phyloP scores from a whole-genome alignment of 2,113 vertebrate species.

The Labeo rohita region DNA sequence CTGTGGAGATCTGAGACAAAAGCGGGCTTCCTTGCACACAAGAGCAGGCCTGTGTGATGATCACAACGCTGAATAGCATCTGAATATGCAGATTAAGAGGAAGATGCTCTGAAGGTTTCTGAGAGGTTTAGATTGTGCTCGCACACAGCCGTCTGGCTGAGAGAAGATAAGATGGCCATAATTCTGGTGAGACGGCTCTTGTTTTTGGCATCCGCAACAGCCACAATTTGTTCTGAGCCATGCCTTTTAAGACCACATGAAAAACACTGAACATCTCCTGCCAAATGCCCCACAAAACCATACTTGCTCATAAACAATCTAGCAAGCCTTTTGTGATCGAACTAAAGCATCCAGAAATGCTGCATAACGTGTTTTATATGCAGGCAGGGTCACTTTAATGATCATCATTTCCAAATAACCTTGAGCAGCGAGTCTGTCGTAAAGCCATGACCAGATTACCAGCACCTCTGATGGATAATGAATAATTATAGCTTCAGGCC shows the following conservation, averaged over 20 bases:
- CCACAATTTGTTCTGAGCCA: constrained; percentile 26
- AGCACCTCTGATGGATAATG: constrained; percentile 28
- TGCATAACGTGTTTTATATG: constrained; percentile 7
- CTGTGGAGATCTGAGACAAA: constrained; percentile 34
- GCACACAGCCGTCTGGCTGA: constrained; percentile 46
- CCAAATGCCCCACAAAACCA: constrained; percentile 11
- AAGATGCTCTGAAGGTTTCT: constrained; percentile 43
- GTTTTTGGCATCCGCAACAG: constrained; percentile 25
- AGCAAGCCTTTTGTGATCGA: background rate
- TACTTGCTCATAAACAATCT: constrained; percentile 13
- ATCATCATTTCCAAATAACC: constrained; percentile 22
- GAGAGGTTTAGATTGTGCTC: constrained; percentile 32
- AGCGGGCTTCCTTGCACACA: constrained; percentile 40
- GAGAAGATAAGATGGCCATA: constrained; percentile 51
- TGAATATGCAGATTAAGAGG: constrained; percentile 46
- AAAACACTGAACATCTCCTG: constrained; percentile 20
- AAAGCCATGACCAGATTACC: constrained; percentile 21
- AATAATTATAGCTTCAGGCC: constrained; percentile 34
- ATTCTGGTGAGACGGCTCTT: constrained; percentile 45
- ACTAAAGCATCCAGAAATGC: background rate
- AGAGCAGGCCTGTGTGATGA: constrained; percentile 32
- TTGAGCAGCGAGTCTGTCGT: constrained; percentile 25
- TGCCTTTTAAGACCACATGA: constrained; percentile 40
- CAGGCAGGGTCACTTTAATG: constrained; percentile 26
- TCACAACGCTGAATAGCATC: constrained; percentile 37